These are phyloP conservation scores for Metopia argyrocephala DNA, from an alignment of 2,888 invertebrate genomes.

Conservation along the genomic window DNA sequence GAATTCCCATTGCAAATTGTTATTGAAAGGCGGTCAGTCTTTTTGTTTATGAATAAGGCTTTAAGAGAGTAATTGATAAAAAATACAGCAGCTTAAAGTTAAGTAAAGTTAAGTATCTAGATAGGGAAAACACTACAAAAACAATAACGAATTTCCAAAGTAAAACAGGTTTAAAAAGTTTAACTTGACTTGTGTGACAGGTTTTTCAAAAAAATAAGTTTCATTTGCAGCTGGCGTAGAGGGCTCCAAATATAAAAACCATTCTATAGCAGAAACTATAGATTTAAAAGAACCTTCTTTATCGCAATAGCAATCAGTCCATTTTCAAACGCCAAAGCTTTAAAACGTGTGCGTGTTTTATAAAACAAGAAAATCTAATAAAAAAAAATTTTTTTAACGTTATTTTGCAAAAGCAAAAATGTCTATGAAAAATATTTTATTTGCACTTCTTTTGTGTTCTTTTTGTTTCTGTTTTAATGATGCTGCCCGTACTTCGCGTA, in stretches of 20 bases:
- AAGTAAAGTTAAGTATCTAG: no score
- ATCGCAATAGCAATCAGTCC: conserved; percentile 45
- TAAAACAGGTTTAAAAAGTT: conserved; percentile 41
- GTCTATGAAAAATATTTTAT: conserved; percentile 25
- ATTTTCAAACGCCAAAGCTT: not conserved
- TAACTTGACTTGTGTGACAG: conserved; percentile 22
- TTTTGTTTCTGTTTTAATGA: conserved; percentile 23
- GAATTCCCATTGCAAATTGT: no score
- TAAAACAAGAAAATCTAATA: not conserved
- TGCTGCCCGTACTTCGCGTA: conserved; percentile 1
- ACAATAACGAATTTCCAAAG: not conserved
- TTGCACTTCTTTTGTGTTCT: conserved; percentile 32
- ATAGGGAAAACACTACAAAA: not conserved
- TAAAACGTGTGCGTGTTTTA: not conserved
- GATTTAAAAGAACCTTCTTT: conserved; percentile 35
- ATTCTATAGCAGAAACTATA: not conserved
- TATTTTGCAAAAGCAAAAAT: conserved; percentile 23
- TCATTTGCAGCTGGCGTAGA: conserved; percentile 8
- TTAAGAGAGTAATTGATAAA: not conserved
- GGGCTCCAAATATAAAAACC: conserved; percentile 2
- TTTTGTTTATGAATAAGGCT: not conserved
- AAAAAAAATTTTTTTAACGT: not conserved
- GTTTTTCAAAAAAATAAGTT: conserved; percentile 18
- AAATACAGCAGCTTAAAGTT: not conserved
- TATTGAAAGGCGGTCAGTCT: not conserved